Conservation (phyloP, 2,113 vertebrate genomes). For the Lepidothrix coronata region DNA sequence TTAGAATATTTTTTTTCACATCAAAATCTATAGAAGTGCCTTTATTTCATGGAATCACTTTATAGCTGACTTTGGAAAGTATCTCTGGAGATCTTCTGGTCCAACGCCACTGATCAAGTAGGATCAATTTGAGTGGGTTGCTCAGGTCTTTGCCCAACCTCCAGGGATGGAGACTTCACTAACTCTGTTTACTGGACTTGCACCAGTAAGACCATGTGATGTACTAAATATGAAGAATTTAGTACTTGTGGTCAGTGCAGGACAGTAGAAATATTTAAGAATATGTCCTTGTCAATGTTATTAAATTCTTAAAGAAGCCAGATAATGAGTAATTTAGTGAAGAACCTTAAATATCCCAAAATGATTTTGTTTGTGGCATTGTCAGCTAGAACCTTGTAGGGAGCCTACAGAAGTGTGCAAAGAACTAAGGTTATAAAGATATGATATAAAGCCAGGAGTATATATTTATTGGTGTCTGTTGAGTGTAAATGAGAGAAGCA, state of each 20-base stretch:
- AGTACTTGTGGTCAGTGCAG: not conserved
- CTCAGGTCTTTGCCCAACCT: not conserved
- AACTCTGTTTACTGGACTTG: not conserved
- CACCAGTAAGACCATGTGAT: not conserved
- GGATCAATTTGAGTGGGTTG: not conserved
- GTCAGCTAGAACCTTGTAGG: not conserved
- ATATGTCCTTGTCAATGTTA: not conserved
- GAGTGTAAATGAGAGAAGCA: not conserved
- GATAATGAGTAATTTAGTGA: not conserved
- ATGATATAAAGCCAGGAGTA: not conserved
- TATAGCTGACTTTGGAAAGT: not conserved
- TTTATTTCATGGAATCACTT: not conserved
- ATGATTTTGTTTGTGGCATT: not conserved
- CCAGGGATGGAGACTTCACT: not conserved
- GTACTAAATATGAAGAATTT: not conserved
- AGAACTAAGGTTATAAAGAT: not conserved
- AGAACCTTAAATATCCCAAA: not conserved
- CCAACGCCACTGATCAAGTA: not conserved
- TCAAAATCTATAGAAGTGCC: not conserved
- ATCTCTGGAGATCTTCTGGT: not conserved
- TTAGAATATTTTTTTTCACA: not conserved
- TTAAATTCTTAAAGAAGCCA: not conserved
- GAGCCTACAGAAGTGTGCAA: not conserved
- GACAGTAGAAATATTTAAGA: not conserved
- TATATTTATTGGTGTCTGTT: not conserved